A percentile compares a stretch with the other conserved stretches of the same genome.
These are phyloP conservation scores for Lobophora halterata DNA, from an alignment of 2,888 invertebrate species.

Conservation along the genomic window DNA sequence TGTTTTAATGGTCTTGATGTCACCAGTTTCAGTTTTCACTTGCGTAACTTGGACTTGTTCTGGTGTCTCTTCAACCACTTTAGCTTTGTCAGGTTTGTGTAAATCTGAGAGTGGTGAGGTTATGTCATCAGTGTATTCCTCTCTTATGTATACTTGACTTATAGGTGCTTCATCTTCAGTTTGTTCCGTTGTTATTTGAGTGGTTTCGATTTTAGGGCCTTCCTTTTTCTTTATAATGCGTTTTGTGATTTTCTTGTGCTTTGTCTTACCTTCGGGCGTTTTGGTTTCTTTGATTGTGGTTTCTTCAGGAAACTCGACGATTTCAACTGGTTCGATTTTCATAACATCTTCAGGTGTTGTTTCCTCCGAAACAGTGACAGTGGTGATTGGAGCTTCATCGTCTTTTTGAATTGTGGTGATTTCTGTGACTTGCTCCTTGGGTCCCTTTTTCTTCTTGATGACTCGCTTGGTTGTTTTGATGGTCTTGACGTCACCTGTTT, in stretches of 20 bases:
- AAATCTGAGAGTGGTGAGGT: constrained; percentile 25
- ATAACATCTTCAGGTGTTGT: constrained; percentile 5
- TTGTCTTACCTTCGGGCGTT: constrained; percentile 41
- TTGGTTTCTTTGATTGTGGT: constrained; percentile 30
- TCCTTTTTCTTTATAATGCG: constrained; percentile 38
- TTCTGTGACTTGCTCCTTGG: constrained; percentile 49
- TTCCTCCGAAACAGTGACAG: constrained; percentile 14
- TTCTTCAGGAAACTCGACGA: constrained; percentile 37
- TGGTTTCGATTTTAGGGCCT: constrained; percentile 49
- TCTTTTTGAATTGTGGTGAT: constrained; percentile 40
- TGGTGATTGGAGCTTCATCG: constrained; percentile 27
- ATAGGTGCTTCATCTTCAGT: constrained; percentile 35
- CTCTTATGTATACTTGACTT: constrained; percentile 38
- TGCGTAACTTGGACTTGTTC: constrained; percentile 35
- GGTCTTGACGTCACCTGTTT: constrained; percentile 13
- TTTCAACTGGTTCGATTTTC: constrained; percentile 29
- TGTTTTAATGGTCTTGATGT: constrained; percentile 32
- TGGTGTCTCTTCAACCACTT: constrained; percentile 26
- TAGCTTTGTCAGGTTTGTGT: constrained; percentile 21
- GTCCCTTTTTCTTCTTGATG: constrained; percentile 28
- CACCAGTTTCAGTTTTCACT: constrained; percentile 39
- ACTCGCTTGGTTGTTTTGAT: constrained; percentile 19
- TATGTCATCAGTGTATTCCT: constrained; percentile 27
- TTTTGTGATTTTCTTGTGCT: constrained; percentile 38
- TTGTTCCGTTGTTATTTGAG: constrained; percentile 46